phyloP scores from a whole-genome alignment of 2,888 invertebrate genomes.

The Rambutsinella grinnellia region DNA sequence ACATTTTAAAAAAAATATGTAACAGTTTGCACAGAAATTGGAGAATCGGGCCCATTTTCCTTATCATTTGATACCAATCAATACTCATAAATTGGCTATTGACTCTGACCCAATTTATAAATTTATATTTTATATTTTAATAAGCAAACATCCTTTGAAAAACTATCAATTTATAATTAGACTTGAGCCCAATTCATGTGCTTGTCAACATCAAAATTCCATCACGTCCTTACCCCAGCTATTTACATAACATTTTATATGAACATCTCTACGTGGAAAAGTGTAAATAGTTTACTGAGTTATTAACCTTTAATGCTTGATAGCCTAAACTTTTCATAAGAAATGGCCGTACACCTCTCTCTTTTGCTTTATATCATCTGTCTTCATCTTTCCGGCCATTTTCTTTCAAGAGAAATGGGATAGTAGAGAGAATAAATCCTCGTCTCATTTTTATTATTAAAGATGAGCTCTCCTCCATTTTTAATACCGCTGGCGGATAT shows the following conservation, averaged over 20 bases:
- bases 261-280: conserved; percentile 36
- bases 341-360: neutral
- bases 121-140: neutral
- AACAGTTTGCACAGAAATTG: too few relatives aligned
- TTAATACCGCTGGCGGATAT: conserved; percentile 17
- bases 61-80: too few relatives aligned
- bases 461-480: conserved; percentile 20
- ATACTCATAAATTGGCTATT: neutral
- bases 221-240: conserved; percentile 6
- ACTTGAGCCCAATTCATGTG: too few relatives aligned
- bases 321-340: conserved; percentile 1
- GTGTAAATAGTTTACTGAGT: conserved; percentile 10
- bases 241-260: conserved; percentile 5
- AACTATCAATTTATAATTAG: neutral
- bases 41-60: too few relatives aligned
- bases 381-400: neutral
- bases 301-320: neutral
- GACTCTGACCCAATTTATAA: neutral
- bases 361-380: neutral
- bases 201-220: neutral
- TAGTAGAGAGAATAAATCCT: conserved; percentile 46
- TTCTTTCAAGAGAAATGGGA: neutral
- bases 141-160: neutral
- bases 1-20: neutral
- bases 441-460: conserved; percentile 46